Evolutionary conservation across 1,140 invertebrate genomes (phyloP), one percentile per base, ranked within the genome.

Genomic region (Euura saliciscinereae): DNA sequence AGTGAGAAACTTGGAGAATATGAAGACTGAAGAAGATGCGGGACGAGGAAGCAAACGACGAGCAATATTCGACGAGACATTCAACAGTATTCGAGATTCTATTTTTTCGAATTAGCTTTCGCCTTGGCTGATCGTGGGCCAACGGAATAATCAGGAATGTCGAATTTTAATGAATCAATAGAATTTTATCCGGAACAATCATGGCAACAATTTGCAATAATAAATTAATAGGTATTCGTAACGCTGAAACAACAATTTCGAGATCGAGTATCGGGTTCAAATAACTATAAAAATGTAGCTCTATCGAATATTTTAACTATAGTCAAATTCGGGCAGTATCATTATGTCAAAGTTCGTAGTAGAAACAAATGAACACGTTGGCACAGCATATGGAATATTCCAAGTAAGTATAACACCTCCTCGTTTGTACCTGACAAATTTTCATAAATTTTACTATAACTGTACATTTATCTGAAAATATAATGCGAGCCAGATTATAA

Each of bases 351-450:
- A 77, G 69, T 78, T 77, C 73, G 74, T 74, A 72, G 79, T 78
- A 78, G 76, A 78, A 79, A 83, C 81, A 82, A 84, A 85, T 84
- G 83, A 83, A 84, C 80, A 84, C 80, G 82, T 85, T 79, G 80
- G 83, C 78, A 84, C 84, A 84, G 84, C 81, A 80, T 81, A 84
- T 80, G 82, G 84, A 78, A 83, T 85, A 85, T 82, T 84, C 83
- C 84, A 86, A 86, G 84, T 86, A 82, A 85, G 84, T 86, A 79
- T 43, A 28, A 28, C 1, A 28, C 28, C 28, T 28, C 28, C 28
- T 28, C 28, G 28, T 28, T 28, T 28, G 28, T 28, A 28, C 28
- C 28, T 44, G 44, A 42, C 68, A 28, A 42, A 7, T 69, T 45
- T 44, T 69, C 68, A 69, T 69, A 44, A 7, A 7, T 65, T 69